Conservation (phyloP, 2,888 invertebrate genomes). For the Agonopterix heracliana region DNA sequence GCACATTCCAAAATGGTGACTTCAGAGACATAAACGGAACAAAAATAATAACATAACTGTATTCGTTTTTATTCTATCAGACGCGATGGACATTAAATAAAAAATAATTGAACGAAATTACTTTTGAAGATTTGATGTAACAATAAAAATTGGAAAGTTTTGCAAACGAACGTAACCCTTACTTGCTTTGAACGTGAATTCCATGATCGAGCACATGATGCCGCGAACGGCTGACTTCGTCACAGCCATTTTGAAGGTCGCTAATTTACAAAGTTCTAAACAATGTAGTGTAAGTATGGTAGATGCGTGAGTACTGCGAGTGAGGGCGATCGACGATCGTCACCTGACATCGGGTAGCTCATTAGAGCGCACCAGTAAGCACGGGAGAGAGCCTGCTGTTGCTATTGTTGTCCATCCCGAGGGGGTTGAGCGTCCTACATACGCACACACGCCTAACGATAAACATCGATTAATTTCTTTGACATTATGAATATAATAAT, state of each 20-base stretch:
- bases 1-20: constrained; percentile 13
- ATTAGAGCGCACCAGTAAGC: constrained; percentile 68
- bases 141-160: constrained; percentile 23
- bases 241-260: constrained; percentile 43
- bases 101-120: constrained; percentile 25
- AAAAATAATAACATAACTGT: constrained; percentile 17
- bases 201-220: constrained; percentile 70
- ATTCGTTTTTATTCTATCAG: constrained; percentile 18
- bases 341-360: constrained; percentile 53
- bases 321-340: constrained; percentile 32
- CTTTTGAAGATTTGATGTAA: constrained; percentile 14
- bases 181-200: constrained; percentile 73
- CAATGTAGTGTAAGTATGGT: neutral
- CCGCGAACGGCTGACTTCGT: constrained; percentile 67
- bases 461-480: neutral
- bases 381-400: constrained; percentile 55
- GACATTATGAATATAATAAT: too few relatives aligned
- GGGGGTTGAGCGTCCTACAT: constrained; percentile 63
- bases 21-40: constrained; percentile 14
- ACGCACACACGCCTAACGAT: constrained; percentile 46
- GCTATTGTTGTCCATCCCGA: constrained; percentile 70
- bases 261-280: neutral
- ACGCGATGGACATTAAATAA: constrained; percentile 18
- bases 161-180: constrained; percentile 27
- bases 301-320: constrained; percentile 48